A percentile compares a stretch with the other conserved stretches of the same genome.
These are phyloP conservation scores for Ganaspis brasiliensis DNA, from an alignment of 2,888 invertebrate genomes.

Conservation along the genomic window DNA sequence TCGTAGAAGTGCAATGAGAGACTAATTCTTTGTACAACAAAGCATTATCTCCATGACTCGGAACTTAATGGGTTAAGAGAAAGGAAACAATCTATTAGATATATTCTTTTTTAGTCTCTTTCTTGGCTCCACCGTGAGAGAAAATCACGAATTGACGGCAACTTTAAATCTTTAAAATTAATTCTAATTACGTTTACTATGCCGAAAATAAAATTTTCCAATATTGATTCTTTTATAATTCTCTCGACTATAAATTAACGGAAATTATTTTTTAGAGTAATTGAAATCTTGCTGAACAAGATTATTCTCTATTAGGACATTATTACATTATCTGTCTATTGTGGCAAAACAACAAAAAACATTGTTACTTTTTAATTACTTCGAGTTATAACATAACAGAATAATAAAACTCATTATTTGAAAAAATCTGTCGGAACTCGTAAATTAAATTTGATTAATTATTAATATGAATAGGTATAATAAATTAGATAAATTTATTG, in stretches of 20 bases:
- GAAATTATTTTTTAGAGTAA: too few relatives aligned
- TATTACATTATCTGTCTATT: not conserved
- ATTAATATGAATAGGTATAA: too few relatives aligned
- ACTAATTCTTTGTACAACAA: constrained; percentile 1
- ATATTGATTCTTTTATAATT: too few relatives aligned
- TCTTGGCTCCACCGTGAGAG: constrained; percentile 22
- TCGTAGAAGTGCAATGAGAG: constrained; percentile 1
- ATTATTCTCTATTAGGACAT: not conserved
- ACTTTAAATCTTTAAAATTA: constrained; percentile 4
- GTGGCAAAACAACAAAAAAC: not conserved
- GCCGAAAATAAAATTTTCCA: not conserved
- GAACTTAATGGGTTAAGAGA: constrained; percentile 37
- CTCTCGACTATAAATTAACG: too few relatives aligned
- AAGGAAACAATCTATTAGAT: constrained; percentile 38
- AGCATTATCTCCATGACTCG: constrained; percentile 21
- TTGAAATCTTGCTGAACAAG: not conserved
- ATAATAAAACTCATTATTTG: not conserved
- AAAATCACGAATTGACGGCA: constrained; percentile 11
- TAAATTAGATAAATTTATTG: too few relatives aligned
- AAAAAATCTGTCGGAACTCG: not conserved
- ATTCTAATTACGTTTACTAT: not conserved
- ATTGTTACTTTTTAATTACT: not conserved
- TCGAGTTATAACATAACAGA: not conserved
- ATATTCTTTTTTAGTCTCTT: not conserved
- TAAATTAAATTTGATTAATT: too few relatives aligned